Evolutionary conservation across 2,797 vertebrate genomes (phyloP).

Genomic region (Acanthiza pusilla): DNA sequence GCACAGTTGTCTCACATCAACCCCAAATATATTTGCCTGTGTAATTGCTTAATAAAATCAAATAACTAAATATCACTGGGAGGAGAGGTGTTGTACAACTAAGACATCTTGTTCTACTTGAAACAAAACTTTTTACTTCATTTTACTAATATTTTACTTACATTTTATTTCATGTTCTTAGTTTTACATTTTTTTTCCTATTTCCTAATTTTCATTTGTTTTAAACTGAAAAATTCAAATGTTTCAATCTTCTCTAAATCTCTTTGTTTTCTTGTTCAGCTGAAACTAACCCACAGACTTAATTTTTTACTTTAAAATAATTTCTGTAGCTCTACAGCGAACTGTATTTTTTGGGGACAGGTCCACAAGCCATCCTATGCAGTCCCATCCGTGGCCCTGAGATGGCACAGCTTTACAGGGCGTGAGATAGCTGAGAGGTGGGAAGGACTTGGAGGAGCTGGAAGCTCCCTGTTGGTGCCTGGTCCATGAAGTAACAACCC

Average conservation of each 20-base stretch:
- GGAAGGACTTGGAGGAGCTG: background rate
- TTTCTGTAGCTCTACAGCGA: background rate
- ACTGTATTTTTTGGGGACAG: background rate
- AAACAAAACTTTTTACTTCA: background rate
- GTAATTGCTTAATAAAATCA: conserved; percentile 12
- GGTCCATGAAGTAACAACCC: background rate
- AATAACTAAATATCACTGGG: background rate
- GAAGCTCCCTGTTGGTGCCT: background rate
- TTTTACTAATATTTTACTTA: background rate
- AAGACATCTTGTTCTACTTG: background rate
- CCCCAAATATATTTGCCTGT: background rate
- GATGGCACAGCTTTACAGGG: background rate
- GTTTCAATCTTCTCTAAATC: background rate
- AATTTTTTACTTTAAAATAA: background rate
- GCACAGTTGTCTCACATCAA: background rate
- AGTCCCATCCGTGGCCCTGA: background rate
- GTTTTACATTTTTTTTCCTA: background rate
- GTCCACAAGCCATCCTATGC: background rate
- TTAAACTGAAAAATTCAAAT: background rate
- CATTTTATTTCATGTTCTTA: background rate
- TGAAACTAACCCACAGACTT: background rate
- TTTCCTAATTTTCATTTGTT: background rate
- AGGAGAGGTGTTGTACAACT: background rate
- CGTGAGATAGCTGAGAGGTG: background rate
- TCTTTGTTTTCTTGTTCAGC: background rate